phyloP scores from a whole-genome alignment of 2,888 invertebrate genomes.

The Amblyjoppa fuscipennis region DNA sequence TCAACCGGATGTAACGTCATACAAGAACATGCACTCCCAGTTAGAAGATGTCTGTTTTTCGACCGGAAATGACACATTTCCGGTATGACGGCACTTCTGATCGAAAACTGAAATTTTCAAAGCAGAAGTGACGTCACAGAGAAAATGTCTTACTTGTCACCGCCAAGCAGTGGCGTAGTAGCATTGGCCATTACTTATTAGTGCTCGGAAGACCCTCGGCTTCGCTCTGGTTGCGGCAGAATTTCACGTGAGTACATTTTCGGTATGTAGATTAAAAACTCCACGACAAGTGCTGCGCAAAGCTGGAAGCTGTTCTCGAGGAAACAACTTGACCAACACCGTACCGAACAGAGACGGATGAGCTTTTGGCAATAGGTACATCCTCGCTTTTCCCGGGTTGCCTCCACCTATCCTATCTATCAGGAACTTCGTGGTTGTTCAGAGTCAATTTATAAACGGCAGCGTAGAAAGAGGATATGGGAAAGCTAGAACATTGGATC shows the following conservation, averaged over 20 bases:
- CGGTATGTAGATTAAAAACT: constrained; percentile 1
- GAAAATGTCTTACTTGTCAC: too few species aligned
- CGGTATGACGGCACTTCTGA: too few species aligned
- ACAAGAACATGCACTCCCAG: too few species aligned
- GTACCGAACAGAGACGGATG: constrained; percentile 54
- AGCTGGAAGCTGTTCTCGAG: background rate
- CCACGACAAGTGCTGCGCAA: background rate
- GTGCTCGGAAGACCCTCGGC: too few species aligned
- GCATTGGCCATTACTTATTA: too few species aligned
- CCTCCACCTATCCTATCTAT: constrained; percentile 63
- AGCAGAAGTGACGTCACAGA: too few species aligned
- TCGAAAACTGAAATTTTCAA: too few species aligned
- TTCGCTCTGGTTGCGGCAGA: too few species aligned
- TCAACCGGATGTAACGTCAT: too few species aligned
- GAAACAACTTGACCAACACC: constrained; percentile 34
- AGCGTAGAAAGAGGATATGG: constrained; percentile 58
- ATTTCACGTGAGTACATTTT: background rate
- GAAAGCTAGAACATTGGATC: constrained; percentile 74
- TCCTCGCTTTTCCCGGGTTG: constrained; percentile 17
- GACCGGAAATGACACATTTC: too few species aligned
- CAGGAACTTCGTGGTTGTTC: constrained; percentile 61
- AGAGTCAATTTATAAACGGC: constrained; percentile 67
- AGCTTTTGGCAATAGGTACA: constrained; percentile 49
- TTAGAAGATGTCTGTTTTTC: too few species aligned
- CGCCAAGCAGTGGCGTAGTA: too few species aligned